Evolutionary conservation across 2,888 invertebrate species (phyloP).

Genomic region (Tiliacea citrago): DNA sequence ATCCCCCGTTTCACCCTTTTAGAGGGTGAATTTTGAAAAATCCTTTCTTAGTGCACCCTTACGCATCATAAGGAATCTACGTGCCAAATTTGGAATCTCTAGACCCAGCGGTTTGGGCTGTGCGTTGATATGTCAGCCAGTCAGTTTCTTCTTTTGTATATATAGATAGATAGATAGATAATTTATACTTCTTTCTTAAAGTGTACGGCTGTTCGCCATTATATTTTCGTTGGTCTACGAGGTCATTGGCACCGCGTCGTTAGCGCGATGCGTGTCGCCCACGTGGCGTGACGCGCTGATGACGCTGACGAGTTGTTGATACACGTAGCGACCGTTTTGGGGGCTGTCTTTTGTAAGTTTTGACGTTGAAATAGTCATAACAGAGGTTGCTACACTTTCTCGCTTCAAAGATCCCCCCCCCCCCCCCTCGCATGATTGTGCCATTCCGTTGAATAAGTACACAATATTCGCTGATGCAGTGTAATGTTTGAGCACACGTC

Average conservation of each 20-base stretch:
- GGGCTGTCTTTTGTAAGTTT: background rate
- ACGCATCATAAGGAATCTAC: no score
- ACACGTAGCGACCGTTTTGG: background rate
- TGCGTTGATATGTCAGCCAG: no score
- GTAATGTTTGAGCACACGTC: constrained; percentile 17
- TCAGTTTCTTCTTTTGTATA: no score
- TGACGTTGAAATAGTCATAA: background rate
- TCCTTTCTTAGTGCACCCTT: no score
- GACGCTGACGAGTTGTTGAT: background rate
- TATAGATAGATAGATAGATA: no score
- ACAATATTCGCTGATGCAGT: constrained; percentile 25
- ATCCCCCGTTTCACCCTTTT: no score
- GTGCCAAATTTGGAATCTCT: no score
- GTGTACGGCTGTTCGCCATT: background rate
- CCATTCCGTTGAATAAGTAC: background rate
- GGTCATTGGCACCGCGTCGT: constrained; percentile 30
- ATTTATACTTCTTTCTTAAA: background rate
- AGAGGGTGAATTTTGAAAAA: no score
- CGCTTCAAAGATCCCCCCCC: no score
- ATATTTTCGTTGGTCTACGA: background rate
- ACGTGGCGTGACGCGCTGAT: constrained; percentile 2
- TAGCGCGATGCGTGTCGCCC: constrained; percentile 3
- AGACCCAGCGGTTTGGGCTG: no score
- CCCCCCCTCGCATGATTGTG: background rate
- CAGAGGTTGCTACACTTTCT: background rate